Evolutionary conservation across 1,140 invertebrate genomes (phyloP).

Genomic region (Monochamus saltuarius): DNA sequence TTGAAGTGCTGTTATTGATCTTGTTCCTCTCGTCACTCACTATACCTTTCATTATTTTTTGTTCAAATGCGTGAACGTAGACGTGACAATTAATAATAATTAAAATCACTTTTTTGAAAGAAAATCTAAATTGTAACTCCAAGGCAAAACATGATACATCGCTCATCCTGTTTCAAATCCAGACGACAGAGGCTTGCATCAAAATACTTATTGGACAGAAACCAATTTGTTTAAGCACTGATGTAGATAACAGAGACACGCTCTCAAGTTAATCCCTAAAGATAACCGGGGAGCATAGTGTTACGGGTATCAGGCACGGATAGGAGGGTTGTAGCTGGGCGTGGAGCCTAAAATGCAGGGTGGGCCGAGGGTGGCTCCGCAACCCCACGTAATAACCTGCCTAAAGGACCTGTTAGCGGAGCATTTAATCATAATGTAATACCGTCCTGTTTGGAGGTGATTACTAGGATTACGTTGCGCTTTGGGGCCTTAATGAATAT

Average conservation of each 20-base stretch:
- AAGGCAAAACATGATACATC: too few relatives aligned
- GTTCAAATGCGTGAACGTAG: too few relatives aligned
- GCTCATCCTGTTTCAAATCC: too few relatives aligned
- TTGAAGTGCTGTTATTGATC: too few relatives aligned
- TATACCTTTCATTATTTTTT: too few relatives aligned
- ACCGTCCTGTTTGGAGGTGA: slow-evolving; percentile 12
- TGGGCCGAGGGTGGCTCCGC: slow-evolving; percentile 19
- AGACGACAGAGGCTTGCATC: too few relatives aligned
- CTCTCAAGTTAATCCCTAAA: slow-evolving; percentile 13
- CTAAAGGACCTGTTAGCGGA: slow-evolving; percentile 13
- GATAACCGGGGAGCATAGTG: background rate
- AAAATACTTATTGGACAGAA: background rate
- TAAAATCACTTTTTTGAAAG: too few relatives aligned
- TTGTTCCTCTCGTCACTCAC: too few relatives aligned
- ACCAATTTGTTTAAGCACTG: slow-evolving; percentile 12
- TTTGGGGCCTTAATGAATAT: background rate
- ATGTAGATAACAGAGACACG: slow-evolving; percentile 13
- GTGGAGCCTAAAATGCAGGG: slow-evolving; percentile 27
- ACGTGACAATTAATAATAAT: too few relatives aligned
- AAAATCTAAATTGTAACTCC: too few relatives aligned
- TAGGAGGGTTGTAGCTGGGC: slow-evolving; percentile 13
- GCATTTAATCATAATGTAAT: slow-evolving; percentile 12
- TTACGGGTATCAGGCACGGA: slow-evolving; percentile 5
- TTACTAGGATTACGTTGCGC: slow-evolving; percentile 13
- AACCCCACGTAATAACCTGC: slow-evolving; percentile 27